A percentile compares a stretch with the other conserved stretches of the same genome.
Conservation (phyloP, 1,140 invertebrate species). For the Lutraria rhynchaena region DNA sequence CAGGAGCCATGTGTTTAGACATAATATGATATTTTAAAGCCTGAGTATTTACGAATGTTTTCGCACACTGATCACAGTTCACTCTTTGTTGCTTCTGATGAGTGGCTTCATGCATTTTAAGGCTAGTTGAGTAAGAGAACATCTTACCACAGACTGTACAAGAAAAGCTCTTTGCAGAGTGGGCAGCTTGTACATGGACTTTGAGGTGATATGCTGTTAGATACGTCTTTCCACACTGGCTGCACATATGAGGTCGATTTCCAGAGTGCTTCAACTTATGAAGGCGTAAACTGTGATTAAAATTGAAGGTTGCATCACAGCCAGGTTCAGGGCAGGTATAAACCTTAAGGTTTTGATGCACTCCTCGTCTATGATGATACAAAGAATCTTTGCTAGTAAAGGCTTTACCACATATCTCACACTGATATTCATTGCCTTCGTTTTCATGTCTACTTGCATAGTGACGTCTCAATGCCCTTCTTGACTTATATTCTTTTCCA, state of each 20-base stretch:
- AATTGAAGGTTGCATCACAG: slow-evolving; percentile 85
- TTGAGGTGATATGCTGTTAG: slow-evolving; percentile 76
- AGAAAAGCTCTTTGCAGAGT: slow-evolving; percentile 67
- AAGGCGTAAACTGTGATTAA: slow-evolving; percentile 83
- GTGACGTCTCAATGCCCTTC: slow-evolving; percentile 95
- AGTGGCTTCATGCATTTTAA: slow-evolving; percentile 89
- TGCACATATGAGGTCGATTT: slow-evolving; percentile 83
- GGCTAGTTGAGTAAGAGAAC: slow-evolving; percentile 95
- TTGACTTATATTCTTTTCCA: slow-evolving; percentile 94
- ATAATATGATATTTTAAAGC: slow-evolving; percentile 88
- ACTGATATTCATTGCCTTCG: slow-evolving; percentile 69
- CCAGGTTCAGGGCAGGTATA: slow-evolving; percentile 83
- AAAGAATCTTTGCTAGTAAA: slow-evolving; percentile 84
- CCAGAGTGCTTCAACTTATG: slow-evolving; percentile 84
- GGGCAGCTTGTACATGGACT: slow-evolving; percentile 73
- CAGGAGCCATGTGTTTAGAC: slow-evolving; percentile 78
- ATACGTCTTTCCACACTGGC: slow-evolving; percentile 82
- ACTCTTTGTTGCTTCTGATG: slow-evolving; percentile 92
- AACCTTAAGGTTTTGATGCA: slow-evolving; percentile 82
- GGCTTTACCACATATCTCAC: slow-evolving; percentile 84
- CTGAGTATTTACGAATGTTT: slow-evolving; percentile 92
- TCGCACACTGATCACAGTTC: slow-evolving; percentile 89
- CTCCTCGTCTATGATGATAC: slow-evolving; percentile 83
- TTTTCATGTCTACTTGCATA: slow-evolving; percentile 89
- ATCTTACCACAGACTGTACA: slow-evolving; percentile 84